phyloP scores from a whole-genome alignment of 2,113 vertebrate species.

The Neolamprologus ventralis region DNA sequence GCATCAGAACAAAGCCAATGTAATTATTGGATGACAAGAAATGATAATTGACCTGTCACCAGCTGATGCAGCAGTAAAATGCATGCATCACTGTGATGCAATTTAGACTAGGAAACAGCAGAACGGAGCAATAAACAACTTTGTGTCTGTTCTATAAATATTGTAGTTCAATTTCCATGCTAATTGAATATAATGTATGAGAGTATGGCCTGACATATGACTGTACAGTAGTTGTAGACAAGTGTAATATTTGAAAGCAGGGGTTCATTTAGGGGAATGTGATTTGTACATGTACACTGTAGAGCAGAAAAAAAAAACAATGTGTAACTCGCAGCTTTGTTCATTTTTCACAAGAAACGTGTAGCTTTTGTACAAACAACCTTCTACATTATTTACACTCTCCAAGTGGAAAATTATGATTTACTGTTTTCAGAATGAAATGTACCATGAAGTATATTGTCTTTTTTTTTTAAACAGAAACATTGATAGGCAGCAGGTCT shows the following conservation, averaged over 20 bases:
- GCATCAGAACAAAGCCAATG: not conserved
- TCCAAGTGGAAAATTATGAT: not conserved
- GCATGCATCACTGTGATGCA: constrained; percentile 11
- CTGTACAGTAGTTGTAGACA: not conserved
- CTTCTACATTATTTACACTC: not conserved
- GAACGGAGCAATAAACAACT: not conserved
- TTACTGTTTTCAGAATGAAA: not conserved
- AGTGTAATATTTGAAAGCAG: not conserved
- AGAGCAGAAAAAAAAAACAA: not conserved
- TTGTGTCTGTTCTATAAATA: not conserved
- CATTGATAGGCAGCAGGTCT: not conserved
- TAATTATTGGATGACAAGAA: not conserved
- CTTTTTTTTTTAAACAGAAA: not conserved
- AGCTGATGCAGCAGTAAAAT: constrained; percentile 5
- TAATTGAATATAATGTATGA: constrained; percentile 4
- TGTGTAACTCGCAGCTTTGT: not conserved
- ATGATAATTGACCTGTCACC: constrained; percentile 23
- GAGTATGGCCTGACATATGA: not conserved
- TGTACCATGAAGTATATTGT: not conserved
- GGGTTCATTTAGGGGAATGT: not conserved
- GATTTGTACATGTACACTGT: not conserved
- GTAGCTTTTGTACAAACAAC: not conserved
- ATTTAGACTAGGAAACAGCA: constrained; percentile 8
- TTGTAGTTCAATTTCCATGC: not conserved
- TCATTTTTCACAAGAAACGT: not conserved